Evolutionary conservation across 2,888 invertebrate genomes (phyloP), one percentile per base, ranked within the genome.

Genomic region (Monoplex corrugatus): DNA sequence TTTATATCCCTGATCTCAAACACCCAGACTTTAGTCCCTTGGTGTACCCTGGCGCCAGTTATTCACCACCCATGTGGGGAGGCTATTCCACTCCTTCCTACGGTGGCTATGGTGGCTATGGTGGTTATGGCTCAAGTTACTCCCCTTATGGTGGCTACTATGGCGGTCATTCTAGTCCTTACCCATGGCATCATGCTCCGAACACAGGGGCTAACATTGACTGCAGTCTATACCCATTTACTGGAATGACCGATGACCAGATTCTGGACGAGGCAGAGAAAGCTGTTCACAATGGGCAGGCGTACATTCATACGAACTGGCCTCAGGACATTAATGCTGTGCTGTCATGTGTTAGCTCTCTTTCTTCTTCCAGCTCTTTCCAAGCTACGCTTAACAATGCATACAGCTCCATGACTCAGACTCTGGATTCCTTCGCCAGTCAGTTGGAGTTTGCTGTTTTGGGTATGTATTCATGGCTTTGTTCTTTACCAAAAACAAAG

Each of bases 21-120:
- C 78, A 78, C 28, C 78, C 78, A 43, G 78, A 78, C 78, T 78
- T 40, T 43, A 43, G 40, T 78, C 43, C 43, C 78, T 43, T 78
- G 23, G 78, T 78, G 28, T 78, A 10, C 40, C 78, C 78, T 43
- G 82, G 82, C 6, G 82, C 44, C 13, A 28, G 44, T 6, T 44
- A 43, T 44, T 44, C 44, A 2, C 82, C 28, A 8, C 5, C n/a
- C n/a, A 43, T 44, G 44, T 82, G 6, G 13, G 82, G 82, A 43
- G 78, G 78, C 28, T 28, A 40, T 3, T 78, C 78, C 78, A 78
- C 40, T 28, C 40, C 40, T 1, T 43, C 78, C 78, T 78, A 32
- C 23, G 78, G 78, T 16, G 78, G 78, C 40, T 78, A 43, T 40
- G 78, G 78, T 57, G n/a, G n/a, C n/a, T n/a, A 13, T 50, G 50